These are phyloP conservation scores for Trypoxylus dichotomus DNA, from an alignment of 1,140 invertebrate genomes.

Conservation along the genomic window DNA sequence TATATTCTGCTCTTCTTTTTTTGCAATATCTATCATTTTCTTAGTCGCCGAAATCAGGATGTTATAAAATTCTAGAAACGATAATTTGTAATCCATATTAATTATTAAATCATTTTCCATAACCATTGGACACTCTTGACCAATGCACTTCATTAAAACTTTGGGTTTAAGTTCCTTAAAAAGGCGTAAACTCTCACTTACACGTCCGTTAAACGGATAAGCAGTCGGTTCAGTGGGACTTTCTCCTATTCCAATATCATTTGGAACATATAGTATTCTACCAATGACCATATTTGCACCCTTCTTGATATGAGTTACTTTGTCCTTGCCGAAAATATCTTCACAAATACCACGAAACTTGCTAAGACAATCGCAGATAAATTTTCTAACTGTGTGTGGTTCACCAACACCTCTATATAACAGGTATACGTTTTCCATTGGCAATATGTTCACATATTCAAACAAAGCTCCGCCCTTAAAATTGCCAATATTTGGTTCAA, in stretches of 20 bases:
- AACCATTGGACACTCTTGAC: conserved; percentile 47
- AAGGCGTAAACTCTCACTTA: background rate
- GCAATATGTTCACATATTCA: conserved; percentile 53
- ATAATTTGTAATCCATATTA: conserved; percentile 56
- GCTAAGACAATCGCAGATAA: conserved; percentile 48
- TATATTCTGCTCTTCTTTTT: background rate
- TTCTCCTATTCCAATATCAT: background rate
- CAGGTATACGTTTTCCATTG: conserved; percentile 55
- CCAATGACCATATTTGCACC: conserved; percentile 42
- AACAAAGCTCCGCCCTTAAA: conserved; percentile 52
- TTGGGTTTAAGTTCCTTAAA: conserved; percentile 30
- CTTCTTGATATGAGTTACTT: conserved; percentile 20
- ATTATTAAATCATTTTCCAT: conserved; percentile 48
- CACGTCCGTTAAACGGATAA: background rate
- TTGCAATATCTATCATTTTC: background rate
- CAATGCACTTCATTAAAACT: conserved; percentile 46
- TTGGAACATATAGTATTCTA: conserved; percentile 39
- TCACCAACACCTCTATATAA: conserved; percentile 56
- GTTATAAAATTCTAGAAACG: conserved; percentile 60
- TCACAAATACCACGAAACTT: conserved; percentile 39
- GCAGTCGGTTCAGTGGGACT: background rate
- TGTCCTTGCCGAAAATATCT: background rate
- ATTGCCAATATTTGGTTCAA: conserved; percentile 53
- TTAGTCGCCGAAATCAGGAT: background rate
- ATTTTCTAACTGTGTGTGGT: conserved; percentile 54